Percentiles rank a stretch among this genome's conserved stretches.
Conservation (phyloP, 1,140 invertebrate species). For the Conus betulinus region DNA sequence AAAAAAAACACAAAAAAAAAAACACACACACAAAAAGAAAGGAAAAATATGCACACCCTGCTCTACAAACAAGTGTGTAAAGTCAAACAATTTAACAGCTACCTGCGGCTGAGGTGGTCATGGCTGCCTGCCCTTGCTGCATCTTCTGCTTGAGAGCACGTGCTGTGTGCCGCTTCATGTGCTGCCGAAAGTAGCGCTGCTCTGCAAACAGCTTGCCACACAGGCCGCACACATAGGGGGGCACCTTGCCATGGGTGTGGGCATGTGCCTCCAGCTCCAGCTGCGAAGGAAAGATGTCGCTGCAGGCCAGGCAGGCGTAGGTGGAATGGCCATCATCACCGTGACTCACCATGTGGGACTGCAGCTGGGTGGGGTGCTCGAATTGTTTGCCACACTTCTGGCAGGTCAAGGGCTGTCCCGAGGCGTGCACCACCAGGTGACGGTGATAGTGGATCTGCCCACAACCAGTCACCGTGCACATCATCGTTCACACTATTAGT, state of each 20-base stretch:
- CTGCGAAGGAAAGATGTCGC: slow-evolving; percentile 24
- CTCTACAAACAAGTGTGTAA: no score
- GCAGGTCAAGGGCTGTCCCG: slow-evolving; percentile 3
- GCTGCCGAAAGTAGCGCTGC: slow-evolving; percentile 44
- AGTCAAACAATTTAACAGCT: no score
- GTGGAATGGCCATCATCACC: background rate
- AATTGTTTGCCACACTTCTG: slow-evolving; percentile 16
- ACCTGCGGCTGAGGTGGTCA: no score
- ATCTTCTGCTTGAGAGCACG: slow-evolving; percentile 27
- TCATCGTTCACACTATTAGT: no score
- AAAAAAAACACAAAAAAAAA: no score
- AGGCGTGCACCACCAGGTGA: slow-evolving; percentile 30
- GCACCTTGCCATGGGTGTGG: slow-evolving; percentile 27
- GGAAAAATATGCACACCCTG: no score
- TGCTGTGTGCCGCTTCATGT: slow-evolving; percentile 46
- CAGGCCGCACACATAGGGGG: slow-evolving; percentile 42
- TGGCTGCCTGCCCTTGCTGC: background rate
- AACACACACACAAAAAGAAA: no score
- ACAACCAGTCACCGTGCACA: no score
- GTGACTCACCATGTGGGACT: slow-evolving; percentile 5
- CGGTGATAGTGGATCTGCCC: slow-evolving; percentile 29
- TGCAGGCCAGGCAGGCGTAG: slow-evolving; percentile 33
- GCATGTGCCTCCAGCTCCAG: slow-evolving; percentile 35
- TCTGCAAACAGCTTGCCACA: slow-evolving; percentile 50
- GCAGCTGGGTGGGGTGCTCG: slow-evolving; percentile 3